Evolutionary conservation across 2,113 vertebrate species (phyloP), one percentile per base, ranked within the genome.

Genomic region (Fukomys damarensis): DNA sequence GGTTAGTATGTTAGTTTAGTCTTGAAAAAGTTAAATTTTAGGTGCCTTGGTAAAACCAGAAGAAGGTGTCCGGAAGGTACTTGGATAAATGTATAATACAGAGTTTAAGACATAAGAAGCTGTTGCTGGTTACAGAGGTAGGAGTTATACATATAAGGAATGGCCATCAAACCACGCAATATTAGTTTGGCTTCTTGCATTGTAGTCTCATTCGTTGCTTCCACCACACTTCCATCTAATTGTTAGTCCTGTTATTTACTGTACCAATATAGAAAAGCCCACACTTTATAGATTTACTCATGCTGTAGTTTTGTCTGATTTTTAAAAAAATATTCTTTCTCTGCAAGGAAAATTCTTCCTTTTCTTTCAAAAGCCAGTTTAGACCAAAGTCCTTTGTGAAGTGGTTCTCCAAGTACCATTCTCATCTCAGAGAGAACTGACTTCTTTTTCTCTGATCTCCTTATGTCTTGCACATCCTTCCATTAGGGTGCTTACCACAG

Each of bases 11-110:
- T 77, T 91, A 43, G 20, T 91, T 90, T n/a, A 70, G 0, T 79
- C 61, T 81, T 93, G 9, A 93, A 95, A 94, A 89, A 61, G 26
- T 87, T 70, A 74, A 74, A 86, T 77, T 81, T 94, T 56, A 83
- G 30, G 0, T 66, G 19, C 24, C 16, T 49, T 43, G 30, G 13
- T 5, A 80, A 80, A 91, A 77, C 10, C 9, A 70, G n/a, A 26
- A 89, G 12, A 28, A 82, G 85, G 54, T 72, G 13, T 86, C 30
- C 59, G 90, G 52, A 66, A 79, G 70, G 19, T 65, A 9, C 26
- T 90, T 86, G 17, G 22, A 30, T 49, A 79, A 52, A 56, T 32
- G 56, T 54, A 46, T 41, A 63, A 58, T 32, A 58, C 32, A 19
- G 8, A 92, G 84, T 26, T 90, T n/a, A 76, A 80, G 61, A 84